Evolutionary conservation across 2,113 vertebrate genomes (phyloP).

Genomic region (Australoheros scitulus): DNA sequence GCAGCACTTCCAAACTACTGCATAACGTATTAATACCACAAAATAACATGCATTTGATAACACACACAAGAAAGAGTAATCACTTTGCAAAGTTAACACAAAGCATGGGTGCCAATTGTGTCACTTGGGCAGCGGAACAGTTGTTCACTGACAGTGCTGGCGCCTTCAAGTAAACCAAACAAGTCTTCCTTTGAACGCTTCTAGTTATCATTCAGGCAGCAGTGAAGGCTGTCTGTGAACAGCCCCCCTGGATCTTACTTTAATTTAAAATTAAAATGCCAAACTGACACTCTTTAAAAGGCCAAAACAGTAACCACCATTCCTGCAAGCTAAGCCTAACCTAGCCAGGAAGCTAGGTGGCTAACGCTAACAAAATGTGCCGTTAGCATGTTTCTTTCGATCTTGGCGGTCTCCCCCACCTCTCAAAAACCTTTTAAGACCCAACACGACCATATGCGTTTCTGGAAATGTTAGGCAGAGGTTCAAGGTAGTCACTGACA

Average conservation of each 20-base stretch:
- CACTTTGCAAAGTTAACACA: background rate
- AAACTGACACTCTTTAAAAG: background rate
- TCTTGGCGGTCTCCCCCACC: background rate
- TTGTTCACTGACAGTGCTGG: background rate
- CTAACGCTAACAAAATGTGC: slow-evolving; percentile 33
- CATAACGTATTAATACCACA: background rate
- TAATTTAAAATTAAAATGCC: background rate
- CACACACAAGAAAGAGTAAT: background rate
- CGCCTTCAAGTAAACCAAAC: slow-evolving; percentile 47
- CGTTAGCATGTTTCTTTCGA: background rate
- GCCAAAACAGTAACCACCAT: background rate
- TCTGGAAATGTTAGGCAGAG: background rate
- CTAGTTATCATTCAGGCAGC: background rate
- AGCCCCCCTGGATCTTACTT: background rate
- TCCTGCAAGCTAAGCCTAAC: background rate
- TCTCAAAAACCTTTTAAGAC: background rate
- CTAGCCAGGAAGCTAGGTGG: slow-evolving; percentile 40
- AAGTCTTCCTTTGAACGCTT: slow-evolving; percentile 5
- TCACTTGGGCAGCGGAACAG: background rate
- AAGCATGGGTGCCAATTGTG: background rate
- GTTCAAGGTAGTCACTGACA: background rate
- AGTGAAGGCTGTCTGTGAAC: background rate
- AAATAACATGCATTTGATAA: background rate
- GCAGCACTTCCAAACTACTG: background rate
- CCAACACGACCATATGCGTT: background rate